Base-by-base conservation (phyloP, 2,888 invertebrate genomes). In the Cheilosia grossa region DNA sequence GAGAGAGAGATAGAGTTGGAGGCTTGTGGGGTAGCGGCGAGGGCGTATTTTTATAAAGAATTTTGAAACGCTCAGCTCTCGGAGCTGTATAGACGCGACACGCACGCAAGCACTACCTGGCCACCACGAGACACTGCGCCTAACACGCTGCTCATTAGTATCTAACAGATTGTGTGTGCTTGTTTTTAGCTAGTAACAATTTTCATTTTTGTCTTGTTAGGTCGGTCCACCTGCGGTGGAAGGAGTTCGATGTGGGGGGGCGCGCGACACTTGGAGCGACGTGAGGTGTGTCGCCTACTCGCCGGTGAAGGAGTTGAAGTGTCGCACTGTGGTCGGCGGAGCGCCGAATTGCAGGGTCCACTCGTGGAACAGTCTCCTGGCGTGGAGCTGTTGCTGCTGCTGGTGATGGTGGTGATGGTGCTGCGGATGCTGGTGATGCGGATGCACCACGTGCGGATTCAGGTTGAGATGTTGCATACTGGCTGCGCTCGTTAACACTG, bases 301-400 rank as follows among this genome's bases (percentile, higher is more conserved):
- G 82, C 92, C 91, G 78, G 91, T 91, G 87, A 91, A 92, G 77
- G 91, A 90, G 75, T 92, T 92, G 80, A 92, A 92, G 86, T 92
- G 92, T 70, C 92, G 90, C 72, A 92, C 92, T 30, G 91, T 90
- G 66, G 91, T 91, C 4, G 92, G 91, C 66, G 91, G 91, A 15
- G 92, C 92, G 53, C 92, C 92, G 80, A 92, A 92, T 87, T 92
- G 92, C 88, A 92, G 88, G 87, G 92, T 92, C 90, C 92, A 89
- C 89, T 92, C 92, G 88, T 92, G 92, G 75, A 92, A 90, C 69
- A 92, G 90, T 33, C 92, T 91, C 83, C 92, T 91, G 49, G 89
- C 89, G 79, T 92, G 92, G 87, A 92, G 87, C 89, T 92, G 92
- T 82, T 92, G 92, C 83, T 92, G 92, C 89, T 92, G 92, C 88